Evolutionary conservation across 2,888 invertebrate genomes (phyloP).

Genomic region (Cybosia mesomella): DNA sequence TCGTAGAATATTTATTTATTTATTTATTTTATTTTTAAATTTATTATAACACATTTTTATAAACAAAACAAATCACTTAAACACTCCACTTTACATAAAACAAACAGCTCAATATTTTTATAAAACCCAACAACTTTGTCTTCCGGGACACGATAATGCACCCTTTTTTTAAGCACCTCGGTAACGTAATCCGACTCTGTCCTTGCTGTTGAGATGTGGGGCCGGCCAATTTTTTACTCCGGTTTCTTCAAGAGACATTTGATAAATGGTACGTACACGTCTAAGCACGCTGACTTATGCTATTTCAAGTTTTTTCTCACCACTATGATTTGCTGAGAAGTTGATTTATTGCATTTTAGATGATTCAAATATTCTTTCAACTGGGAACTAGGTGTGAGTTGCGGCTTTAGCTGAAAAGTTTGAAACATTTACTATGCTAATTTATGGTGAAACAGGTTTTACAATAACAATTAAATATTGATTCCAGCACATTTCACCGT

Average conservation of each 20-base stretch:
- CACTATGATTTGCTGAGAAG: conserved; percentile 38
- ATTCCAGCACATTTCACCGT: too few species aligned
- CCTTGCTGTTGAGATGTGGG: conserved; percentile 28
- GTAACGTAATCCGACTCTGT: conserved; percentile 37
- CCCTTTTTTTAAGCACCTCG: conserved; percentile 15
- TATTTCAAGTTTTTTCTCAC: conserved; percentile 52
- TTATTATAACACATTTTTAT: background rate
- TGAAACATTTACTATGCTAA: background rate
- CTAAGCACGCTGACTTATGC: conserved; percentile 53
- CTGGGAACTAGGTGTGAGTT: background rate
- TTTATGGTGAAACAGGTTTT: too few species aligned
- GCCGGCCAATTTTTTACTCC: conserved; percentile 48
- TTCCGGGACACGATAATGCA: conserved; percentile 26
- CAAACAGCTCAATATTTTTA: background rate
- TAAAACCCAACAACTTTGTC: conserved; percentile 5
- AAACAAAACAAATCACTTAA: background rate
- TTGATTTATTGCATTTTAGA: conserved; percentile 43
- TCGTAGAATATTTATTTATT: too few species aligned
- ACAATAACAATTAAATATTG: too few species aligned
- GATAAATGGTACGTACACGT: conserved; percentile 57
- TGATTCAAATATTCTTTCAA: conserved; percentile 20
- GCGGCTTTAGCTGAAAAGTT: background rate
- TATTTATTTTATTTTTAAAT: too few species aligned
- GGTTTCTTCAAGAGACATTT: conserved; percentile 54
- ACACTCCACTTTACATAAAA: background rate